A percentile compares a stretch with the other conserved stretches of the same genome.
phyloP scores from a whole-genome alignment of 2,797 vertebrate species.

The Synaphobranchus kaupii region DNA sequence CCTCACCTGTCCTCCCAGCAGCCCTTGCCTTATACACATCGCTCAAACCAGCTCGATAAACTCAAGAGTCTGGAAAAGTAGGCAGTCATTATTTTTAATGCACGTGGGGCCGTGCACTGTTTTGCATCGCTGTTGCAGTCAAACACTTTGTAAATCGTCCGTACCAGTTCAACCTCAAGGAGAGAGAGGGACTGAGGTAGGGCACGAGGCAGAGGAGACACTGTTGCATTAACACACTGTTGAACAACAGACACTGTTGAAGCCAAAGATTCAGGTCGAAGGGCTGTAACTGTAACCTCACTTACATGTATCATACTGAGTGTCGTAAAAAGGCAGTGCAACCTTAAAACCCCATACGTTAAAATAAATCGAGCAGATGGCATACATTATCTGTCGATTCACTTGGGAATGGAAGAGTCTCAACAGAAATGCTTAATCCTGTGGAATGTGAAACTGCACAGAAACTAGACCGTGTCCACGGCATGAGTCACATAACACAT shows the following conservation, averaged over 20 bases:
- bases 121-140: not conserved
- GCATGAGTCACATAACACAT: not conserved
- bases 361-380: not conserved
- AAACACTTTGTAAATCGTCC: not conserved
- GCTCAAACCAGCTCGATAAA: not conserved
- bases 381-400: not conserved
- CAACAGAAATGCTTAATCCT: not conserved
- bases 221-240: not conserved
- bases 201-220: not conserved
- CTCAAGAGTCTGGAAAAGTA: not conserved
- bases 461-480: not conserved
- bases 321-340: not conserved
- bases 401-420: not conserved
- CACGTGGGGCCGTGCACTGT: not conserved
- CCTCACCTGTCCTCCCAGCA: not conserved
- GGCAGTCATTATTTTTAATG: not conserved
- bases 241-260: not conserved
- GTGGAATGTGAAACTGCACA: not conserved
- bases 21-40: not conserved
- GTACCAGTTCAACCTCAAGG: not conserved
- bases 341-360: not conserved
- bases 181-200: not conserved
- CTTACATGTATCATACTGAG: not conserved
- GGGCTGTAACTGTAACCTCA: not conserved
- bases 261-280: not conserved